Evolutionary conservation across 2,888 invertebrate species (phyloP).

Genomic region (Caenorhabditis drosophilae): DNA sequence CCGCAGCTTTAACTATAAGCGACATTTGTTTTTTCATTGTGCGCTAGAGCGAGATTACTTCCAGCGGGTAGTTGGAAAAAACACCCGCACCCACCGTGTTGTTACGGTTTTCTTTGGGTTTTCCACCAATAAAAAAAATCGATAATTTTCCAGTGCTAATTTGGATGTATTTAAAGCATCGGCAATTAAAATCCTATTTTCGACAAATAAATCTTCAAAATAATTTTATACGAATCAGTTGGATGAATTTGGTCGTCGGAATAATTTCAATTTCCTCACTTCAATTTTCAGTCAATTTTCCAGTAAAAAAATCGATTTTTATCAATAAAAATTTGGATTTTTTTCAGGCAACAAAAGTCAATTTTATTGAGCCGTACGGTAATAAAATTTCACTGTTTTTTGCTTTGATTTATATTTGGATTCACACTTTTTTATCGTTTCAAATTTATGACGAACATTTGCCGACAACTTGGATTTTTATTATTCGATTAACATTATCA

Average conservation of each 20-base stretch:
- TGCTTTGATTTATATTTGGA: conserved; percentile 25
- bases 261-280: conserved; percentile 17
- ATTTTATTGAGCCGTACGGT: conserved; percentile 15
- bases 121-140: neutral
- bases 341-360: conserved; percentile 27
- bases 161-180: conserved; percentile 36
- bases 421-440: conserved; percentile 18
- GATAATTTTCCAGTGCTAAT: conserved; percentile 18
- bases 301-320: conserved; percentile 10
- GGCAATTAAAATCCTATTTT: conserved; percentile 30
- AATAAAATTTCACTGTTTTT: conserved; percentile 19
- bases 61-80: no score
- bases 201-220: conserved; percentile 8
- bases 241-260: conserved; percentile 16
- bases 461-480: conserved; percentile 13
- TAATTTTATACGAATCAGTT: conserved; percentile 1
- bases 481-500: conserved; percentile 15
- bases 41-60: no score
- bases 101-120: no score
- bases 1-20: no score
- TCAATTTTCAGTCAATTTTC: conserved; percentile 32
- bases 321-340: no score
- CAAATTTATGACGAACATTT: conserved; percentile 19
- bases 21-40: no score
- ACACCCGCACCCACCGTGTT: no score